Percentiles rank a stretch among this genome's conserved stretches.
Evolutionary conservation across 2,113 vertebrate genomes (phyloP).

Genomic region (Clupea harengus): DNA sequence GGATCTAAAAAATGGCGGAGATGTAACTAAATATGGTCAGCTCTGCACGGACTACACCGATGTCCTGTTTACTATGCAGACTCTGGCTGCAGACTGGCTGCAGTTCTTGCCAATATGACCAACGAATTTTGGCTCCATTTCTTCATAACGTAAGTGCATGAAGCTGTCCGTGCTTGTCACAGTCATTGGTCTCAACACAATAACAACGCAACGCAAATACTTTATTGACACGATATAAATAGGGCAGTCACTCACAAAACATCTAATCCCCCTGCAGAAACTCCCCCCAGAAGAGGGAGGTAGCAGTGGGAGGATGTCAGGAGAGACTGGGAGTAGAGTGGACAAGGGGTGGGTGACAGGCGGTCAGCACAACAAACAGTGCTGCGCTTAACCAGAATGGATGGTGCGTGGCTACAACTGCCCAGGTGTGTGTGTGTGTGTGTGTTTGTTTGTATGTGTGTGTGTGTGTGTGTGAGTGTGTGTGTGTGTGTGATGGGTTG

Average conservation of each 20-base stretch:
- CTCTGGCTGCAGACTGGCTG: no score
- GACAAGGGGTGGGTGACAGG: neutral
- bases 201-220: neutral
- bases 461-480: neutral
- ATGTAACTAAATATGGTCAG: no score
- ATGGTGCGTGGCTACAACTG: neutral
- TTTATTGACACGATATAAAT: neutral
- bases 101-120: no score
- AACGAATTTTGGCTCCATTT: neutral
- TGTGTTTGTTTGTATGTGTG: neutral
- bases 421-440: neutral
- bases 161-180: neutral
- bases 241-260: no score
- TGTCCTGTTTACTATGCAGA: no score
- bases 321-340: neutral
- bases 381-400: neutral
- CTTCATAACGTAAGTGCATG: neutral
- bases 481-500: neutral
- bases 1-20: no score
- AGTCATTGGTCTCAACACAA: neutral
- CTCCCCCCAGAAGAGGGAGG: no score
- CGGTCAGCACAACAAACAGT: neutral
- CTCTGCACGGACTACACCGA: no score
- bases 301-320: no score
- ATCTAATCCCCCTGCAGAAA: no score